Base-by-base conservation (phyloP, 1,140 invertebrate species). In the Achatina immaculata region DNA sequence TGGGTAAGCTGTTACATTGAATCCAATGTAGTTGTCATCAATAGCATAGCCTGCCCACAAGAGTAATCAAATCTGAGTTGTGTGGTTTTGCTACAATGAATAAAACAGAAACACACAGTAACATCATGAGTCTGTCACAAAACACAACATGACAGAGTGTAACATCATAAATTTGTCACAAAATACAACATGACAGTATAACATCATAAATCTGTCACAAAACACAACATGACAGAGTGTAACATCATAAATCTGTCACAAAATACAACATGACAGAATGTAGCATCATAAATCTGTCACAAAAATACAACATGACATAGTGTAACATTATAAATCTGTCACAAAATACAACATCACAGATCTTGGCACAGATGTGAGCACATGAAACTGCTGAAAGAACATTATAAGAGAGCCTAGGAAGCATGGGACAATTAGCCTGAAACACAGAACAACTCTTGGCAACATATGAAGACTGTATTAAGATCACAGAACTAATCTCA, bases 1-100 rank as follows among this genome's bases (percentile, higher is more conserved):
- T 80, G 94, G 93, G 88, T 97, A 98, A 83, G 94, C 94, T 0
- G 95, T 95, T 0, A 96, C 94, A 72, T 96, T 93, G 75, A 94
- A 93, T n/a, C 96, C 96, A 45, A 96, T 89, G 83, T 92, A 93
- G 81, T 95, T 93, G 81, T 96, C 94, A 85, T 94, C 94, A 81
- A 96, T 95, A 11, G 91, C 93, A 93, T 90, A 91, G 72, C 90
- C 90, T 91, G 80, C n/a, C 82, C 75, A 31, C 21, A 78, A 75
- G 36, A 28, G 42, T 14, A n/a, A 36, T 0, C 68, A 45, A 16
- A 4, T 11, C 1, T 43, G 69, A 21, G 6, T 36, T 21, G 0
- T 36, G n/a, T 40, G 19, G 36, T 16, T n/a, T 40, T 16, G 3
- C 1, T 16, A 34, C 6, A 28, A 16, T 38, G 28, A 24, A 14